These are phyloP conservation scores for Silurus glanis DNA, from an alignment of 2,113 vertebrate genomes.

Conservation along the genomic window DNA sequence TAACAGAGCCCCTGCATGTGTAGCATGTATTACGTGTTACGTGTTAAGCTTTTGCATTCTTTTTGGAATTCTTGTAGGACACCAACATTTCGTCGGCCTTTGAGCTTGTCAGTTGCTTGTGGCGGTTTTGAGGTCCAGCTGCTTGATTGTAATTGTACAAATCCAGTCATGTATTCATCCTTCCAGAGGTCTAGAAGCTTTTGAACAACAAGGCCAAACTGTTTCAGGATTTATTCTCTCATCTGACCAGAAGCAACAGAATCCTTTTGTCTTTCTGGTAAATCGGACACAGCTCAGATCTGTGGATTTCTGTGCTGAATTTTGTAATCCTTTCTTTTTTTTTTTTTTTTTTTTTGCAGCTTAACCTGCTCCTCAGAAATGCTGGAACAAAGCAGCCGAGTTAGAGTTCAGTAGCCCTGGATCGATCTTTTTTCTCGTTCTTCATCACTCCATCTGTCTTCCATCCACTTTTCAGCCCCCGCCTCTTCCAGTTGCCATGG, in stretches of 20 bases:
- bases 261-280: not conserved
- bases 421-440: slow-evolving; percentile 15
- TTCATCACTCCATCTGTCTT: slow-evolving; percentile 24
- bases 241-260: not conserved
- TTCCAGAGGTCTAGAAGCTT: not conserved
- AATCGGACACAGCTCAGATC: not conserved
- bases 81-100: not conserved
- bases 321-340: not conserved
- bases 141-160: not conserved
- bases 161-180: not conserved
- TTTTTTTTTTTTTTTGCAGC: not conserved
- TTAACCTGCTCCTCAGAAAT: slow-evolving; percentile 6
- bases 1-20: no score
- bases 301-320: slow-evolving; percentile 1
- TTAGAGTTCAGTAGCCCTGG: not conserved
- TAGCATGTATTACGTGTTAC: no score
- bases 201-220: slow-evolving; percentile 4
- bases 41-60: not conserved
- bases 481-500: slow-evolving; percentile 45
- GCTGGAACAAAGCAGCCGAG: not conserved
- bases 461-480: slow-evolving; percentile 19
- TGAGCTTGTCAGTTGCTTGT: not conserved
- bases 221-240: not conserved
- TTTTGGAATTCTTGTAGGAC: not conserved
- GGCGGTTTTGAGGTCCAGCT: not conserved